Conservation (phyloP, 2,888 invertebrate genomes). For the Pyralis farinalis region DNA sequence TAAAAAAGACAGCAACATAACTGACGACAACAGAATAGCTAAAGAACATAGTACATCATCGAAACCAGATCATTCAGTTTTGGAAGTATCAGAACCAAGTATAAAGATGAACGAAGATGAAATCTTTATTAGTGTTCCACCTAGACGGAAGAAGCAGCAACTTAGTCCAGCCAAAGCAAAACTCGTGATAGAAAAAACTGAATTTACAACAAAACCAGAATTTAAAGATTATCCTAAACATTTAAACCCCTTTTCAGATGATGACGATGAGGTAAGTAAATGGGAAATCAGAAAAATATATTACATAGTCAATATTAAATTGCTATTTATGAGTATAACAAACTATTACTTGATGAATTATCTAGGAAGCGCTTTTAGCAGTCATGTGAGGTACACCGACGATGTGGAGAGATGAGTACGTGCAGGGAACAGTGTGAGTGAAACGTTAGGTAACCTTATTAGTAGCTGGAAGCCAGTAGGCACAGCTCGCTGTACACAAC, state of each 20-base stretch:
- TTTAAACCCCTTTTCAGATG: conserved; percentile 92
- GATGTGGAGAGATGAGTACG: too few species aligned
- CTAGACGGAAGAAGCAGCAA: conserved; percentile 59
- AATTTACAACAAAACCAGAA: conserved; percentile 21
- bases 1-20: conserved; percentile 52
- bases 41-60: conserved; percentile 30
- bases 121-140: conserved; percentile 62
- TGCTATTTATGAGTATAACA: too few species aligned
- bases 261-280: conserved; percentile 66
- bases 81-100: conserved; percentile 8
- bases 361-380: too few species aligned
- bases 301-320: too few species aligned
- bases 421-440: too few species aligned
- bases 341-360: too few species aligned
- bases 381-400: too few species aligned
- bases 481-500: too few species aligned
- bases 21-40: conserved; percentile 65
- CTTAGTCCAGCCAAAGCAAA: conserved; percentile 32
- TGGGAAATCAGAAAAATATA: too few species aligned
- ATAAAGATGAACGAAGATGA: conserved; percentile 43
- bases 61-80: background rate
- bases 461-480: too few species aligned
- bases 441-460: too few species aligned
- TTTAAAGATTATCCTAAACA: conserved; percentile 85
- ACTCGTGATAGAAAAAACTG: conserved; percentile 23